These are phyloP conservation scores for Potamarius usumacintae DNA, from an alignment of 2,113 vertebrate genomes.

Conservation along the genomic window DNA sequence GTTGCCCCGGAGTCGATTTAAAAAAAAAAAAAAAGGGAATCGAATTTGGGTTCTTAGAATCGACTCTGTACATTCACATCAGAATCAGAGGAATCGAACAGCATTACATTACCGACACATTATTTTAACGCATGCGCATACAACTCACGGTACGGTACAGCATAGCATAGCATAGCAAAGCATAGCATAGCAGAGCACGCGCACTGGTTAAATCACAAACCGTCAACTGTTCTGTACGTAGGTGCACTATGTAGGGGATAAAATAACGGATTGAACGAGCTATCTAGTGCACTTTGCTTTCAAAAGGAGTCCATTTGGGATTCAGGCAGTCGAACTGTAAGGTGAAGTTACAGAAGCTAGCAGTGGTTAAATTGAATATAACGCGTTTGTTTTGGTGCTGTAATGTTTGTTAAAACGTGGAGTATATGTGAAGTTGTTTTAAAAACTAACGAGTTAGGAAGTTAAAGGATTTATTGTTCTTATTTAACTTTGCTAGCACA, in stretches of 20 bases:
- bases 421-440: background rate
- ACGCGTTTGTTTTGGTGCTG: background rate
- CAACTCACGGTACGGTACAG: background rate
- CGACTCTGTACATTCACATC: background rate
- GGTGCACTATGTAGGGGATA: background rate
- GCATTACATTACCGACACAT: no score
- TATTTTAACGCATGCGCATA: background rate
- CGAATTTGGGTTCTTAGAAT: background rate
- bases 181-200: background rate
- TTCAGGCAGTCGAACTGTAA: background rate
- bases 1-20: background rate
- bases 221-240: no score
- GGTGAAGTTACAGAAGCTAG: background rate
- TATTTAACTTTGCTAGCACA: background rate
- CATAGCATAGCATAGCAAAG: background rate
- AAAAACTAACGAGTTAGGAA: background rate
- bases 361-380: background rate
- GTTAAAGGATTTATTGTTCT: background rate
- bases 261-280: background rate
- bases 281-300: background rate
- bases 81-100: background rate
- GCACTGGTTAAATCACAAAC: background rate
- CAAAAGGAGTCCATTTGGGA: background rate
- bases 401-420: background rate
- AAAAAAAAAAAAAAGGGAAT: background rate